Base-by-base conservation (phyloP, 2,888 invertebrate genomes). In the Eristalis intricaria region DNA sequence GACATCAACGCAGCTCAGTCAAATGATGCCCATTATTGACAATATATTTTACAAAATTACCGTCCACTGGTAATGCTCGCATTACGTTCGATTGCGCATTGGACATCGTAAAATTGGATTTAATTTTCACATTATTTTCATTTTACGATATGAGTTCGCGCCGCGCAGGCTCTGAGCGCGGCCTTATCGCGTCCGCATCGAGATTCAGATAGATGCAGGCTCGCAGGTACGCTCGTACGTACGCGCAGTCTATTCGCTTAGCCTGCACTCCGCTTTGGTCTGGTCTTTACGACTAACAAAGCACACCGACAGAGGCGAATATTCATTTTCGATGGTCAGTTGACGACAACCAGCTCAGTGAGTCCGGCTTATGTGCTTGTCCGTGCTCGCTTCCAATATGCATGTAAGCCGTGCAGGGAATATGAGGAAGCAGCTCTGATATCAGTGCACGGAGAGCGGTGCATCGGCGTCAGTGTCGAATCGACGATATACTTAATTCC, bases 71-170 rank as follows among this genome's bases (percentile, higher is more conserved):
- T 88, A 78, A 81, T 81, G 81, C 77, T 83, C 76, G 80, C 74
- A 84, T 88, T 84, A 88, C 88, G 77, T 81, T 88, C 80, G 77
- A 84, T 81, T 81, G 80, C 80, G 65, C 80, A 77, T 84, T 88
- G 80, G 88, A 64, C 80, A 78, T 84, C 88, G 77, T 84, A 87
- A 87, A 87, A 81, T 84, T 78, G 77, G 84, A 88, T 84, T 84
- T 88, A 88, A 88, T 88, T 88, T 81, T 80, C 76, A 75, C 88
- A 88, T 88, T 84, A 88, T 88, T 88, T 88, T 88, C 70, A 78
- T 88, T 88, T 88, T 81, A 88, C 81, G 88, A 88, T 84, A 83
- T 84, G 79, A 87, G 84, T 79, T 84, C 79, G 76, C 79, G 58
- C 87, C 69, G 58, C 63, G 68, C 35, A 26, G 56, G 43, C 65